Base-by-base conservation (phyloP, 2,797 vertebrate genomes). In the Coccyzus lansbergi region DNA sequence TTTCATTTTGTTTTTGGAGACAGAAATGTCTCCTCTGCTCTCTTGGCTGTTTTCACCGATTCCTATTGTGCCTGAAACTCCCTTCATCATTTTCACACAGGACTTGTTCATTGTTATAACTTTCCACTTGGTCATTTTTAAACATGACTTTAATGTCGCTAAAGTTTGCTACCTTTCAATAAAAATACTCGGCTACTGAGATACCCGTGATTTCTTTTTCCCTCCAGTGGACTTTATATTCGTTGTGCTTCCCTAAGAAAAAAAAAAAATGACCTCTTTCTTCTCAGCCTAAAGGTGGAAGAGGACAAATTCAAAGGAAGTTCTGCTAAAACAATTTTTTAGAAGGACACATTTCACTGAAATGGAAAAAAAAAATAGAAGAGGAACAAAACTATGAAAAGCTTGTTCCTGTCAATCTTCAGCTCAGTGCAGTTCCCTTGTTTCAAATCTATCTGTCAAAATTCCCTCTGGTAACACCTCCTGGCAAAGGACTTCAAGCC, bases 41-140 rank as follows among this genome's bases (percentile, higher is more conserved):
- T 58, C 64, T 31, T 56, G 58, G 71, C 42, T 74, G 5, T 89
- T 92, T 92, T 92, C 46, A 58, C 60, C 74, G 65, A 76, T 28
- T 64, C 53, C 46, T 46, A 17, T 69, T 44, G 64, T 89, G 58
- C 64, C 34, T 83, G 65, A 92, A 95, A 91, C 87, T 70, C 70
- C 42, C 58, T 71, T 78, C 21, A 42, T 88, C 53, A 12, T 94
- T 96, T 92, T 90, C 84, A 62, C 56, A 38, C 55, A 63, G 77
- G 88, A 20, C 59, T 85, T 63, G 67, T 31, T 95, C 83, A 62
- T 81, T 92, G 88, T 79, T 88, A 36, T 72, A 55, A 69, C 80
- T 94, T 93, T 71, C 42, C 40, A 44, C 76, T 55, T 68, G 90
- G 86, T 88, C 92, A 86, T 95, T 95, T 94, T 92, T 38, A 89